Evolutionary conservation across 64 coral and sea anemone genomes (phyloP).

Genomic region (Porites lutea): DNA sequence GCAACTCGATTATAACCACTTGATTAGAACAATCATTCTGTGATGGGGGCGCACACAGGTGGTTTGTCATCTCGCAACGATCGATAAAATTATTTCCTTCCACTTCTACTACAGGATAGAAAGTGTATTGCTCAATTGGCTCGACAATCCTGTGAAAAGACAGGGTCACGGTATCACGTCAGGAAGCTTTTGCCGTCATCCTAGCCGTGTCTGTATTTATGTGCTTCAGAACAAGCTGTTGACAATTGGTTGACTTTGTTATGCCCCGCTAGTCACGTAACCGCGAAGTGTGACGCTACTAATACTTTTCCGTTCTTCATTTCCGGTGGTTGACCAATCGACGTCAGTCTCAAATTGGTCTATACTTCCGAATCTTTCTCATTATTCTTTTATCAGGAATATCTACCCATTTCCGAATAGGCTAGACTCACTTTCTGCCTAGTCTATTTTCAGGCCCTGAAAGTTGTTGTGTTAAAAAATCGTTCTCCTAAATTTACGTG

Average conservation of each 20-base stretch:
- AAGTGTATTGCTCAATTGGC: background rate
- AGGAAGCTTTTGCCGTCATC: background rate
- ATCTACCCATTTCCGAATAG: background rate
- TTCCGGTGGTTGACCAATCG: constrained; percentile 26
- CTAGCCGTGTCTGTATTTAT: background rate
- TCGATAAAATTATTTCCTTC: background rate
- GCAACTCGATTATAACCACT: constrained; percentile 42
- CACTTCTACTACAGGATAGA: background rate
- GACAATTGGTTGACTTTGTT: constrained; percentile 12
- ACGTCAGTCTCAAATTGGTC: background rate
- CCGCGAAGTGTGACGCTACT: background rate
- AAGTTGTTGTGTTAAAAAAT: background rate
- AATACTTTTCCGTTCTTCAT: background rate
- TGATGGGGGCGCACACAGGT: background rate
- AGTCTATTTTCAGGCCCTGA: background rate
- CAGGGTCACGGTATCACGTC: background rate
- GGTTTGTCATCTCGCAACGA: constrained; percentile 24
- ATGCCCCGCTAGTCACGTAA: constrained; percentile 29
- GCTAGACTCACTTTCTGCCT: background rate
- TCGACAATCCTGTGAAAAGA: background rate
- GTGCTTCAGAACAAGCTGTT: background rate
- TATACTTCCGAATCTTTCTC: background rate
- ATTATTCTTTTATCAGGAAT: background rate
- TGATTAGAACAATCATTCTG: background rate
- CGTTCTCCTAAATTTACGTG: background rate